Evolutionary conservation across 2,888 invertebrate genomes (phyloP).

Genomic region (Eumerus sabulonum): DNA sequence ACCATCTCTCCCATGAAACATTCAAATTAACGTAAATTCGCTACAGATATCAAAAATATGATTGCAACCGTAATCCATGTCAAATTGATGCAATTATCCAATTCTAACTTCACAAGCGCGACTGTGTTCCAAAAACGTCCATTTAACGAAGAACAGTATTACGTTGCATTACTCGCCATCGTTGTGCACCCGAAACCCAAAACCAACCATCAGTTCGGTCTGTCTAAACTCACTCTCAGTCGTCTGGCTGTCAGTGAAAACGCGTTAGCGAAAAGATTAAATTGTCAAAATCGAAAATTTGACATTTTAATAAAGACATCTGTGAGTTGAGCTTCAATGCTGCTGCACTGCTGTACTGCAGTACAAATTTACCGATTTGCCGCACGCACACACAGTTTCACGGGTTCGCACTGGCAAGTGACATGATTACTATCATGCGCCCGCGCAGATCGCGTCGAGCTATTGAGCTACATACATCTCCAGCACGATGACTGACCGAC

Average conservation of each 20-base stretch:
- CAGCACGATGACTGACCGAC: conserved; percentile 46
- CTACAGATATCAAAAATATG: conserved; percentile 40
- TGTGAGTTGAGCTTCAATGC: conserved; percentile 25
- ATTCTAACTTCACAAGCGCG: conserved; percentile 18
- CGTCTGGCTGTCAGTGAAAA: conserved; percentile 35
- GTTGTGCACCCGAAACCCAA: not conserved
- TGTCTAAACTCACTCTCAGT: too few relatives aligned
- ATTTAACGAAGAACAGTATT: conserved; percentile 37
- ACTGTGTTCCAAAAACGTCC: conserved; percentile 52
- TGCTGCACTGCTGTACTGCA: too few relatives aligned
- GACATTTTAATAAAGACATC: conserved; percentile 62
- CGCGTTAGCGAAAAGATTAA: conserved; percentile 50
- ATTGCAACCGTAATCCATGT: conserved; percentile 30
- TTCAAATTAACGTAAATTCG: conserved; percentile 51
- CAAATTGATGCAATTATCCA: conserved; percentile 50
- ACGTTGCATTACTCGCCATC: conserved; percentile 18
- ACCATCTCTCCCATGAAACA: conserved; percentile 10
- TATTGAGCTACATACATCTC: conserved; percentile 59
- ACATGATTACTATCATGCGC: conserved; percentile 25
- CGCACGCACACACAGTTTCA: conserved; percentile 40
- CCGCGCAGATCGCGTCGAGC: conserved; percentile 48
- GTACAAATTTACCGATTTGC: conserved; percentile 47
- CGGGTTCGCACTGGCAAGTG: conserved; percentile 10
- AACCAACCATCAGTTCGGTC: not conserved
- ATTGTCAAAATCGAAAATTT: conserved; percentile 63